phyloP scores from a whole-genome alignment of 2,113 vertebrate species.

The Cephalopterus ornatus region DNA sequence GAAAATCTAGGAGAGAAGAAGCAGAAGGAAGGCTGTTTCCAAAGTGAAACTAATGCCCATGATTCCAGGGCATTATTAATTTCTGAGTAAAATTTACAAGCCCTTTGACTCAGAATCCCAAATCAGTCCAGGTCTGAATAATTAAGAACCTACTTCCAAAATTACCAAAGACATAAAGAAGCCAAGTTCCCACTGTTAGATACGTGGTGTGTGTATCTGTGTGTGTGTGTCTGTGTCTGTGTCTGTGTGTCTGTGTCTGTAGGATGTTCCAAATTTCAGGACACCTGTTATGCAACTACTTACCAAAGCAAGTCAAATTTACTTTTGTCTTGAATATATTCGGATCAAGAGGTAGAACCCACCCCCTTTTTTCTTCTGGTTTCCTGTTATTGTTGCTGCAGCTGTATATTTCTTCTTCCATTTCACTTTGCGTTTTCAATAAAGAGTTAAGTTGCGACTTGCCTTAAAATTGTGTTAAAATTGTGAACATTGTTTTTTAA shows the following conservation, averaged over 20 bases:
- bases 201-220: neutral
- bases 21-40: neutral
- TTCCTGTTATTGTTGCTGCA: constrained; percentile 59
- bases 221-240: too few species aligned
- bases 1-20: neutral
- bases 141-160: neutral
- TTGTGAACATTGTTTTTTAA: neutral
- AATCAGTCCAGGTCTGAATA: neutral
- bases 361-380: constrained; percentile 36
- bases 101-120: neutral
- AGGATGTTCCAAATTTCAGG: neutral
- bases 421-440: constrained; percentile 1
- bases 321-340: neutral
- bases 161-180: neutral
- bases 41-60: neutral
- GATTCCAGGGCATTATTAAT: neutral
- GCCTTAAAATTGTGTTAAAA: neutral
- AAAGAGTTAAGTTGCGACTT: neutral
- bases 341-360: constrained; percentile 14
- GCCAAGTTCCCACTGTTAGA: neutral
- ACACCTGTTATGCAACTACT: neutral
- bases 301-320: neutral
- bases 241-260: neutral
- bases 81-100: neutral
- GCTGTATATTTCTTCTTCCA: constrained; percentile 41